phyloP scores from a whole-genome alignment of 2,113 vertebrate species.

The Gasterosteus nipponicus region DNA sequence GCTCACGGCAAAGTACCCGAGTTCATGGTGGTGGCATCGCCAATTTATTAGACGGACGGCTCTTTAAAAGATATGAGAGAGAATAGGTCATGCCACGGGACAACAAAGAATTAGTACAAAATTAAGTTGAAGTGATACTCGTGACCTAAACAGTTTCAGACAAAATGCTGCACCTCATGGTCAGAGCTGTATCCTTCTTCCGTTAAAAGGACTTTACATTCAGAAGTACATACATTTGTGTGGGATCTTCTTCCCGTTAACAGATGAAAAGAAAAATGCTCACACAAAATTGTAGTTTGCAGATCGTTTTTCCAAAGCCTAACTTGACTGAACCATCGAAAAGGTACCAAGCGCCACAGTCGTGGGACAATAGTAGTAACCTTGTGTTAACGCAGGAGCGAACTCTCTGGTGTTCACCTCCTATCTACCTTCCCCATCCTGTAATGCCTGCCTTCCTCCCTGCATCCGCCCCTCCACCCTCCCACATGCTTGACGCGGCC shows the following conservation, averaged over 20 bases:
- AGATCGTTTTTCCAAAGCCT: background rate
- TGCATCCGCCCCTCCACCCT: conserved; percentile 40
- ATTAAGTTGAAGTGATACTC: background rate
- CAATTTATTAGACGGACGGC: background rate
- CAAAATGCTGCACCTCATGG: background rate
- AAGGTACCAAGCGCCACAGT: conserved; percentile 6
- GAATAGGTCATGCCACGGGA: background rate
- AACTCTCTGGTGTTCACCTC: conserved; percentile 60
- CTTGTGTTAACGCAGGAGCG: conserved; percentile 59
- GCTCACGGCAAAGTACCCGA: background rate
- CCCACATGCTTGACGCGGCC: conserved; percentile 65
- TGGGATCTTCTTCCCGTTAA: background rate
- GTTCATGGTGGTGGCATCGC: too few species aligned
- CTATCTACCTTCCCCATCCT: conserved; percentile 62
- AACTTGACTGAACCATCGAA: background rate
- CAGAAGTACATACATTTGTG: background rate
- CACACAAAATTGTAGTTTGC: background rate
- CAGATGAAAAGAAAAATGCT: too few species aligned
- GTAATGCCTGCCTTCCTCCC: conserved; percentile 29
- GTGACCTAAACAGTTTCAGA: background rate
- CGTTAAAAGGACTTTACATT: background rate
- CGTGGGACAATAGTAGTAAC: conserved; percentile 9
- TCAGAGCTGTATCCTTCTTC: background rate
- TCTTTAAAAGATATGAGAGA: background rate
- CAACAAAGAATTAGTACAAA: background rate